phyloP scores from a whole-genome alignment of 2,888 invertebrate genomes.

The Phalangium opilio region DNA sequence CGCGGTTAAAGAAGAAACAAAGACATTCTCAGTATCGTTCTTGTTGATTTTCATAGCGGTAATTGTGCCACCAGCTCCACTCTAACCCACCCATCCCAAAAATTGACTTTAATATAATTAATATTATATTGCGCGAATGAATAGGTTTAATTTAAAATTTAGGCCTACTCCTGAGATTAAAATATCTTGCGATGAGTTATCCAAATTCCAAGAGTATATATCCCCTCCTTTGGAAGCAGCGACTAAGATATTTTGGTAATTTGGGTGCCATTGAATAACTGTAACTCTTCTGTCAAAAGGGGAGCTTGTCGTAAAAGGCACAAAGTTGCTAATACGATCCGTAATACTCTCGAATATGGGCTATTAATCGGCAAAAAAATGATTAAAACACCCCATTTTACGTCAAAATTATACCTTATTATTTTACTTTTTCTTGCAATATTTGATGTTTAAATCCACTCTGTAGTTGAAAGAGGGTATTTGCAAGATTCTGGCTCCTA shows the following conservation, averaged over 20 bases:
- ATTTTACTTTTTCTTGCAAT: too few relatives aligned
- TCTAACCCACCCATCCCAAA: not conserved
- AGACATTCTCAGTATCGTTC: slow-evolving; percentile 2
- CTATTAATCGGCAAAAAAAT: too few relatives aligned
- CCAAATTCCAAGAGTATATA: slow-evolving; percentile 2
- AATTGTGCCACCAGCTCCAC: slow-evolving; percentile 8
- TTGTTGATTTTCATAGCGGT: slow-evolving; percentile 3
- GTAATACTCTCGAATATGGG: too few relatives aligned
- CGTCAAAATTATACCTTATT: too few relatives aligned
- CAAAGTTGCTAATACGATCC: too few relatives aligned
- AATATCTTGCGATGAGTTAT: not conserved
- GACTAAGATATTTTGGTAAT: slow-evolving; percentile 1
- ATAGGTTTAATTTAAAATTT: not conserved
- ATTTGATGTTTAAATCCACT: too few relatives aligned
- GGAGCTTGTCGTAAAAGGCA: too few relatives aligned
- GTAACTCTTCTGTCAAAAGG: slow-evolving; percentile 8
- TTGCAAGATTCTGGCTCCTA: too few relatives aligned
- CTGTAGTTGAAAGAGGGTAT: too few relatives aligned
- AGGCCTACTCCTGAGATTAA: slow-evolving; percentile 3
- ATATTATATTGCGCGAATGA: not conserved
- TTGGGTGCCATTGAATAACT: slow-evolving; percentile 7
- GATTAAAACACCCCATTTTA: too few relatives aligned
- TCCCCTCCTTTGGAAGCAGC: slow-evolving; percentile 9
- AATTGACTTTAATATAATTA: not conserved
- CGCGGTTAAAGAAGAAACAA: slow-evolving; percentile 5